Conservation (phyloP, 2,888 invertebrate species). For the Marasmarcha lunaedactyla region DNA sequence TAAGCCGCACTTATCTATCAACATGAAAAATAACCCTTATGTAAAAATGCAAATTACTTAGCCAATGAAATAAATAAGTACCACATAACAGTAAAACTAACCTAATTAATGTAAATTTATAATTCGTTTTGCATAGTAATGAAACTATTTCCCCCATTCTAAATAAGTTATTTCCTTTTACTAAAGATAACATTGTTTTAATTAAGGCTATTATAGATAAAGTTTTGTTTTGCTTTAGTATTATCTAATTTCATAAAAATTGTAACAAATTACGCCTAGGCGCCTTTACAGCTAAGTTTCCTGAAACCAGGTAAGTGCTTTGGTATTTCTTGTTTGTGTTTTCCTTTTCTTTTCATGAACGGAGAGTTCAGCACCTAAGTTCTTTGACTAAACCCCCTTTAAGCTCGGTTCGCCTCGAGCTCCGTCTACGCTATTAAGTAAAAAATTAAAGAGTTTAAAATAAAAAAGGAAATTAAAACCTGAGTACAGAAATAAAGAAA, state of each 20-base stretch:
- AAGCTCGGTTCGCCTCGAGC: conserved; percentile 21
- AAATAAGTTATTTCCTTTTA: conserved; percentile 21
- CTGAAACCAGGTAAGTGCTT: too few species aligned
- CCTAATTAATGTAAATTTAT: neutral
- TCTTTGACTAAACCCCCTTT: conserved; percentile 33
- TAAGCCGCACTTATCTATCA: too few species aligned
- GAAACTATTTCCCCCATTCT: conserved; percentile 9
- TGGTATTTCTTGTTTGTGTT: too few species aligned
- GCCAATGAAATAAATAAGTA: too few species aligned
- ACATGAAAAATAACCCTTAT: too few species aligned
- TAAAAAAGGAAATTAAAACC: conserved; percentile 51
- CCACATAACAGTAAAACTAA: too few species aligned
- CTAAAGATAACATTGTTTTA: neutral
- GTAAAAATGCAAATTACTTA: too few species aligned
- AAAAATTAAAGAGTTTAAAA: conserved; percentile 34
- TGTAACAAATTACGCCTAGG: too few species aligned
- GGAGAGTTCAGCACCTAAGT: conserved; percentile 18
- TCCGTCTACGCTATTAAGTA: conserved; percentile 38
- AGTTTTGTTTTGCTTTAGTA: too few species aligned
- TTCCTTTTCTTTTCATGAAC: conserved; percentile 9
- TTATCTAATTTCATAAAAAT: too few species aligned
- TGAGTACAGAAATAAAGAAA: conserved; percentile 17
- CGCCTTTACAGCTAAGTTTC: too few species aligned
- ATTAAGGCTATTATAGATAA: conserved; percentile 9
- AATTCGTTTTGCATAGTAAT: neutral